A percentile compares a stretch with the other conserved stretches of the same genome.
These are phyloP conservation scores for Mesocricetus auratus DNA, from an alignment of 2,113 vertebrate species.

Conservation along the genomic window DNA sequence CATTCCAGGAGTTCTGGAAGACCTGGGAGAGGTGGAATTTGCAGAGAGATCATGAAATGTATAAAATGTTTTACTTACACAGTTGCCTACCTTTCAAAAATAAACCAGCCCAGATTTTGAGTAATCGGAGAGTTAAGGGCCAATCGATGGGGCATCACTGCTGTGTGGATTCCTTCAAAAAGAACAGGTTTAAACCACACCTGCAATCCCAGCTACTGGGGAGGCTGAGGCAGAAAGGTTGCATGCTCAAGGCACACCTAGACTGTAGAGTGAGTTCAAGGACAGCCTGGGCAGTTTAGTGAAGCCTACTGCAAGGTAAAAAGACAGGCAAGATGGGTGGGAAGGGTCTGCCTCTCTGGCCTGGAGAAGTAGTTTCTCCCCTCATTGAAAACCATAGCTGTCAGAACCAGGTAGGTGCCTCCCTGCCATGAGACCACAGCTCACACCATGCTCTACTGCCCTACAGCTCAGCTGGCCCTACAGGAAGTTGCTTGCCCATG, in stretches of 20 bases:
- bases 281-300: neutral
- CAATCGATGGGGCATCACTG: neutral
- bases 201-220: neutral
- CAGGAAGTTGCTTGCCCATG: neutral
- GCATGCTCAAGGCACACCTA: neutral
- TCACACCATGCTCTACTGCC: neutral
- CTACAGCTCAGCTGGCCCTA: neutral
- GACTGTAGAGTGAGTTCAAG: neutral
- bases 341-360: neutral
- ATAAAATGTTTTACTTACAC: neutral
- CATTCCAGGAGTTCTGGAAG: conserved; percentile 15
- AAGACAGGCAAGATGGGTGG: neutral
- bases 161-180: neutral
- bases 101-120: neutral
- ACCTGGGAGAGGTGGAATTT: neutral
- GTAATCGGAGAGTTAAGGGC: neutral
- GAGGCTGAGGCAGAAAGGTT: neutral
- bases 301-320: neutral
- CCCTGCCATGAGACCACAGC: neutral
- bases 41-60: neutral
- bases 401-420: neutral
- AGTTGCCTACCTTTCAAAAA: conserved; percentile 12
- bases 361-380: neutral
- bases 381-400: neutral
- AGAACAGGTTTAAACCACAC: neutral